phyloP scores from a whole-genome alignment of 2,113 vertebrate genomes.

The Otocyon megalotis region DNA sequence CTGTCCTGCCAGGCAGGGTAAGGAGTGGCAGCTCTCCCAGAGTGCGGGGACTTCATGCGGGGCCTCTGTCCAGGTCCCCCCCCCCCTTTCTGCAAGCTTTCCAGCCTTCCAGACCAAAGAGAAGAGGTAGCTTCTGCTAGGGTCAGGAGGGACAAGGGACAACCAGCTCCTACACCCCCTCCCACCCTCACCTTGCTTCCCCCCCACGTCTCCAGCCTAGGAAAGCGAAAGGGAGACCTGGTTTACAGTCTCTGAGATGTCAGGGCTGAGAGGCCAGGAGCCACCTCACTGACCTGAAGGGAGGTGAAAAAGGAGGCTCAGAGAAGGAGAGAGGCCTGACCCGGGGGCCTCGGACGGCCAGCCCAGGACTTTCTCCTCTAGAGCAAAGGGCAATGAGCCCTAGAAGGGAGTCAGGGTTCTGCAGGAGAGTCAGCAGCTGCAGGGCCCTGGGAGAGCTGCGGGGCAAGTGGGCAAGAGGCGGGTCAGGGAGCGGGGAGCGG shows the following conservation, averaged over 20 bases:
- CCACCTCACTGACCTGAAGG: background rate
- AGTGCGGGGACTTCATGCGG: background rate
- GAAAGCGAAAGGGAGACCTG: background rate
- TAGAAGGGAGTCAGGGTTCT: background rate
- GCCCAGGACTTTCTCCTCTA: background rate
- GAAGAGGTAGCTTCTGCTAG: background rate
- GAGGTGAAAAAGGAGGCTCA: background rate
- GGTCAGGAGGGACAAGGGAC: background rate
- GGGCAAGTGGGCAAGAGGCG: background rate
- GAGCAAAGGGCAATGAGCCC: background rate
- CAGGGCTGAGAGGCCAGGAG: background rate
- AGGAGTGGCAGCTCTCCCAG: background rate
- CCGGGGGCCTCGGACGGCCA: background rate
- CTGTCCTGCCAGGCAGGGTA: background rate
- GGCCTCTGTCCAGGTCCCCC: background rate
- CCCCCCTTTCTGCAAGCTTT: background rate
- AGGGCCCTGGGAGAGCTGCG: background rate
- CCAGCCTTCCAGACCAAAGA: background rate
- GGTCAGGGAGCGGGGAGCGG: background rate
- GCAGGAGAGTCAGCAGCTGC: background rate
- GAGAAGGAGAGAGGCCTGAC: background rate
- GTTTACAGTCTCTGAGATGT: background rate
- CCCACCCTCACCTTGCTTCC: background rate
- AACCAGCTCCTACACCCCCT: fast-evolving
- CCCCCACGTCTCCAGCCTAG: background rate